Base-by-base conservation (phyloP, 2,113 vertebrate species). In the Rhynchomys soricoides region DNA sequence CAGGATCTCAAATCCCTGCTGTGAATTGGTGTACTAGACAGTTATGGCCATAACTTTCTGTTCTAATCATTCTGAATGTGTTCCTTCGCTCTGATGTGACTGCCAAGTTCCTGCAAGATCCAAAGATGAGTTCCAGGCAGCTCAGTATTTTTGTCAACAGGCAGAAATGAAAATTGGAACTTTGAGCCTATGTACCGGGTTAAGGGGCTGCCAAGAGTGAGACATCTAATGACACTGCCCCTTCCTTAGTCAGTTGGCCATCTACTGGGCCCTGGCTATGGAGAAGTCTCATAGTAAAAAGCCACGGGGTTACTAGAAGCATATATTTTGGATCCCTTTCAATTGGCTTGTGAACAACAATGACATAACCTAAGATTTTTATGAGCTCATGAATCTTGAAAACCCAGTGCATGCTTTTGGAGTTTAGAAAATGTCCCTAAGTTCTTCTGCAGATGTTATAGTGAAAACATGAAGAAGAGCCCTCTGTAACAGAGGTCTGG, bases 81-180 rank as follows among this genome's bases (percentile, higher is more conserved):
- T 75, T 95, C 75, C 64, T 73, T 68, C 66, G 79, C 92, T 97
- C 96, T 96, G 92, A 95, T 77, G 88, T 94, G 90, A 62, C 93
- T 92, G 93, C 95, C 92, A 95, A 34, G 85, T 95, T 96, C 90
- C 85, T 73, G 57, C 70, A 92, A 95, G 94, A 90, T 73, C 71
- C 73, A 52, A 50, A 85, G 90, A 95, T 97, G 93, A 91, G 93
- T 93, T 94, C 87, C 89, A 93, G 90, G 88, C 45, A 97, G 88
- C 92, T 66, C 79, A 93, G 64, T 40, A 74, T 26, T 86, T 88
- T 95, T 87, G 55, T 85, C 64, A 66, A 75, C 94, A 94, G 45
- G 91, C 57, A 93, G 45, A 93, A 94, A n/a, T 81, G 83, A 91
- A 79, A 78, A 83, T 73, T 64, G 17, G 70, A 95, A 45, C 31